These are phyloP conservation scores for Mercenaria mercenaria DNA, from an alignment of 1,140 invertebrate species.

Conservation along the genomic window DNA sequence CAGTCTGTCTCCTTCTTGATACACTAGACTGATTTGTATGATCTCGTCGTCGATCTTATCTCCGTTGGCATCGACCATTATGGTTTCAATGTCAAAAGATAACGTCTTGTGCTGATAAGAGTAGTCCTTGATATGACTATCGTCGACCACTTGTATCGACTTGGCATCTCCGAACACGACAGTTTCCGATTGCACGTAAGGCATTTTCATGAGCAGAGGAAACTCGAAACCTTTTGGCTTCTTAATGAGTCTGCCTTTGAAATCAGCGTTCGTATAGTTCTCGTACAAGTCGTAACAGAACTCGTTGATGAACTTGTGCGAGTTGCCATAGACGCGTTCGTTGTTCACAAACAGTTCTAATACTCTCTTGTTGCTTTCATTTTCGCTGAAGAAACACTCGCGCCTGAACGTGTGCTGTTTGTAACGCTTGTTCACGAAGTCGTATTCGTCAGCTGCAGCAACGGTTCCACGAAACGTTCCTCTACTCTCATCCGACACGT, in stretches of 20 bases:
- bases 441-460: background rate
- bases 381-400: background rate
- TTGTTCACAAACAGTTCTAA: background rate
- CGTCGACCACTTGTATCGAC: background rate
- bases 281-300: conserved; percentile 10
- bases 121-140: background rate
- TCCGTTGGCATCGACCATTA: background rate
- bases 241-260: background rate
- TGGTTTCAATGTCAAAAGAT: background rate
- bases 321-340: no score
- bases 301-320: background rate
- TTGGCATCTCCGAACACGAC: background rate
- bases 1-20: background rate
- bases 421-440: background rate
- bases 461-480: background rate
- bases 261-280: background rate
- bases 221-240: background rate
- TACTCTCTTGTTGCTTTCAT: background rate
- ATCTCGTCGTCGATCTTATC: background rate
- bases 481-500: background rate
- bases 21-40: conserved; percentile 1
- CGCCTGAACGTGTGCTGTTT: background rate
- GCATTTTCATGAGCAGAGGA: background rate
- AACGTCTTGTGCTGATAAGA: background rate
- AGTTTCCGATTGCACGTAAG: background rate